Conservation (phyloP, 2,888 invertebrate species). For the Idaea straminata region DNA sequence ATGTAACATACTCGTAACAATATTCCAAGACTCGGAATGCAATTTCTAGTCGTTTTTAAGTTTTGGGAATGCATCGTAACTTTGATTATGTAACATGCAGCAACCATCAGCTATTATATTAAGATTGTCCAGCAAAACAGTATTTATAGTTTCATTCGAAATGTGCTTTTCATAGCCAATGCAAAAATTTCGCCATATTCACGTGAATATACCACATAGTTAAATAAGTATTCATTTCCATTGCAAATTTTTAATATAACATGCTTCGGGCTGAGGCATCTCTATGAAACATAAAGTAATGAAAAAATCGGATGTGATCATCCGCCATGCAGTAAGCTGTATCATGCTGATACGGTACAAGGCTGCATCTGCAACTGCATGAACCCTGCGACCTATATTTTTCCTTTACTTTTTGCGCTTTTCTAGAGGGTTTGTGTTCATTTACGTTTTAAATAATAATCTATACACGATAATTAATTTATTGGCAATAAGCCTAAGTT, state of each 20-base stretch:
- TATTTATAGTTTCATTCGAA: slow-evolving; percentile 46
- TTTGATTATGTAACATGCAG: slow-evolving; percentile 69
- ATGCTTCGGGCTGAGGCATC: slow-evolving; percentile 78
- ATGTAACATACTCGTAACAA: slow-evolving; percentile 30
- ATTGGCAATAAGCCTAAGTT: slow-evolving; percentile 13
- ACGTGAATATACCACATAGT: slow-evolving; percentile 40
- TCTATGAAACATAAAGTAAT: slow-evolving; percentile 74
- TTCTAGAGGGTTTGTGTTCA: background rate
- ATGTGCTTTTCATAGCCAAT: slow-evolving; percentile 56
- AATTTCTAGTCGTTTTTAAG: slow-evolving; percentile 56
- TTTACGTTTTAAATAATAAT: background rate
- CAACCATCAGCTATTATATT: slow-evolving; percentile 61
- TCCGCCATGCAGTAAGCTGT: slow-evolving; percentile 79
- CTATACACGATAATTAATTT: slow-evolving; percentile 6
- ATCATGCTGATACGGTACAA: slow-evolving; percentile 72
- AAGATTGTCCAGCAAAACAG: slow-evolving; percentile 50
- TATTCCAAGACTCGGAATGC: slow-evolving; percentile 52
- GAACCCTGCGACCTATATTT: slow-evolving; percentile 40
- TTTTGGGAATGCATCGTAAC: slow-evolving; percentile 60
- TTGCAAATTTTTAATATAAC: slow-evolving; percentile 58
- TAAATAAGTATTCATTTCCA: slow-evolving; percentile 43
- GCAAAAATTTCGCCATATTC: slow-evolving; percentile 49
- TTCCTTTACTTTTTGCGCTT: slow-evolving; percentile 11
- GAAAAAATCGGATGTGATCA: slow-evolving; percentile 69
- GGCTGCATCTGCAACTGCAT: slow-evolving; percentile 67